These are phyloP conservation scores for Chaetogeoica ovagalla DNA, from an alignment of 2,888 invertebrate species.

Conservation along the genomic window DNA sequence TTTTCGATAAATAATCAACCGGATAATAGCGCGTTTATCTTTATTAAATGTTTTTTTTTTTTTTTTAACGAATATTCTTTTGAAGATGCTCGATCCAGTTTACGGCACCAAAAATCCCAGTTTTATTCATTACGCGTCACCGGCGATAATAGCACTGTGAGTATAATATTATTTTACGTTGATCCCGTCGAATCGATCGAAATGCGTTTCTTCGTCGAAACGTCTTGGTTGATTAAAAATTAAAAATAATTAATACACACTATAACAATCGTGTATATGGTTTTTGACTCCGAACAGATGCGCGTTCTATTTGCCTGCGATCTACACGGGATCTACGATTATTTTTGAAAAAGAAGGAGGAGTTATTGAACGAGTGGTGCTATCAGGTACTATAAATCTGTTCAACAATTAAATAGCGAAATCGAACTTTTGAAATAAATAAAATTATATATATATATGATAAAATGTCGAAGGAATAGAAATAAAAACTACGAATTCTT, in stretches of 20 bases:
- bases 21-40: too few relatives aligned
- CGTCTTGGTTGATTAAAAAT: too few relatives aligned
- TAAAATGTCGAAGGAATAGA: too few relatives aligned
- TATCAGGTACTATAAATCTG: slow-evolving; percentile 55
- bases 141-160: slow-evolving; percentile 57
- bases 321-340: slow-evolving; percentile 57
- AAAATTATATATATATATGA: too few relatives aligned
- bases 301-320: slow-evolving; percentile 57
- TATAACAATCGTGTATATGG: neutral
- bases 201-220: too few relatives aligned
- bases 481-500: too few relatives aligned
- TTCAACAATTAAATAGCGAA: too few relatives aligned
- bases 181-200: neutral
- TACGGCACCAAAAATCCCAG: slow-evolving; percentile 56
- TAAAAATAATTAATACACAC: neutral
- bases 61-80: neutral
- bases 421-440: too few relatives aligned
- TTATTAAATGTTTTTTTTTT: neutral
- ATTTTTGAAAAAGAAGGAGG: slow-evolving; percentile 57
- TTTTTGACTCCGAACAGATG: slow-evolving; percentile 54
- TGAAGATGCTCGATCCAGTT: slow-evolving; percentile 56
- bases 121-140: slow-evolving; percentile 57
- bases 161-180: slow-evolving; percentile 39
- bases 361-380: slow-evolving; percentile 57
- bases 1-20: too few relatives aligned